phyloP scores from a whole-genome alignment of 30 jellyfish, hydroid and myxozoan genomes.

The Catostylus mosaicus region DNA sequence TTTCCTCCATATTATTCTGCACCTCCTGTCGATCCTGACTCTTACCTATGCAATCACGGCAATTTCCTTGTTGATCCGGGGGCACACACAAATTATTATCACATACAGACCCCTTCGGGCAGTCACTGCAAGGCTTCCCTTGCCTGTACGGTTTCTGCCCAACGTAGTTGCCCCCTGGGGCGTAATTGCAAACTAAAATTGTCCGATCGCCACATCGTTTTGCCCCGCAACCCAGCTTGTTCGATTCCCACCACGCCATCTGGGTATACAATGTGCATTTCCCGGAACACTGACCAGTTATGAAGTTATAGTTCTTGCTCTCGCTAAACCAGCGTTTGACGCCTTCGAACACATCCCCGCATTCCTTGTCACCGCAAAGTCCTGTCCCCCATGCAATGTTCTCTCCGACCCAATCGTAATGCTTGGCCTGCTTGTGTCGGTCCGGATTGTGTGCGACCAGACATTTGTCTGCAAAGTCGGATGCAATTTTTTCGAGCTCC shows the following conservation, averaged over 20 bases:
- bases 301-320: conserved; percentile 75
- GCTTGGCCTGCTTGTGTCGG: conserved; percentile 94
- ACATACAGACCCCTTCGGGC: conserved; percentile 85
- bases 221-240: conserved; percentile 95
- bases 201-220: conserved; percentile 94
- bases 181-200: conserved; percentile 91
- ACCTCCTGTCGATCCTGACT: conserved; percentile 26
- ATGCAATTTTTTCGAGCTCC: conserved; percentile 85
- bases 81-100: conserved; percentile 88
- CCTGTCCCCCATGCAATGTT: conserved; percentile 99
- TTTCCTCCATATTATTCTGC: conserved; percentile 1
- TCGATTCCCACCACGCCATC: conserved; percentile 98
- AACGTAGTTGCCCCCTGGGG: conserved; percentile 99
- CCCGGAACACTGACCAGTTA: conserved; percentile 89
- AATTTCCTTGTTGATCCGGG: conserved; percentile 52
- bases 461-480: conserved; percentile 87
- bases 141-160: conserved; percentile 91
- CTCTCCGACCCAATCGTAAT: conserved; percentile 98
- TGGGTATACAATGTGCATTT: conserved; percentile 94
- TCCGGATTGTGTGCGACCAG: conserved; percentile 96
- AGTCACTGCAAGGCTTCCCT: conserved; percentile 87
- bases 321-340: conserved; percentile 97
- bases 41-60: conserved; percentile 37
- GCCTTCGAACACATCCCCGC: conserved; percentile 98
- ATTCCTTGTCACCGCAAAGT: conserved; percentile 89